These are phyloP conservation scores for Pangasianodon hypophthalmus DNA, from an alignment of 2,113 vertebrate genomes.

Conservation along the genomic window DNA sequence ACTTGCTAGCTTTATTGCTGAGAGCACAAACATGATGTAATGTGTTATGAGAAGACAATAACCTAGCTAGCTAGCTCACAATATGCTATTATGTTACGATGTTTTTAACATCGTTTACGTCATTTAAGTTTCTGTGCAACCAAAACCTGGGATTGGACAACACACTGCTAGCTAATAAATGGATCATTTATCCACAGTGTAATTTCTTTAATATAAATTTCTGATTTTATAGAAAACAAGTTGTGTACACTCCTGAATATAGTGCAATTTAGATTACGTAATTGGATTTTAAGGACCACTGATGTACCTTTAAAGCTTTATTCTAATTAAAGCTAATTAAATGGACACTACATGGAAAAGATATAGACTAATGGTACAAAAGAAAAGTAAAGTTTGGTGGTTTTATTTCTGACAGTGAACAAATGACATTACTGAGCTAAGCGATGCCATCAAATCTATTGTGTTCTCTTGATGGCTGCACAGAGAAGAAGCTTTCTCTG, in stretches of 20 bases:
- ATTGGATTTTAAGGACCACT: neutral
- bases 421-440: neutral
- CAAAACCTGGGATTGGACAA: neutral
- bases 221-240: neutral
- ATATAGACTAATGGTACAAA: too few relatives aligned
- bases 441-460: neutral
- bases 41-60: neutral
- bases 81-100: too few relatives aligned
- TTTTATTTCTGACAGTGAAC: neutral
- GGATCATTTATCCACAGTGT: neutral
- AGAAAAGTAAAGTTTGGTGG: neutral
- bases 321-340: too few relatives aligned
- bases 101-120: too few relatives aligned
- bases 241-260: neutral
- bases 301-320: too few relatives aligned
- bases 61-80: neutral
- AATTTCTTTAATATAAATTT: neutral
- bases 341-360: too few relatives aligned
- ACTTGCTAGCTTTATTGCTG: too few relatives aligned
- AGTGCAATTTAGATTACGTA: too few relatives aligned
- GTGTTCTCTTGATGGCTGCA: neutral
- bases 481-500: neutral
- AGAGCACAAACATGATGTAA: too few relatives aligned
- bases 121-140: neutral
- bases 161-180: neutral